A percentile compares a stretch with the other conserved stretches of the same genome.
These are phyloP conservation scores for Pongo pygmaeus DNA, from an alignment of 2,113 vertebrate genomes.

Conservation along the genomic window DNA sequence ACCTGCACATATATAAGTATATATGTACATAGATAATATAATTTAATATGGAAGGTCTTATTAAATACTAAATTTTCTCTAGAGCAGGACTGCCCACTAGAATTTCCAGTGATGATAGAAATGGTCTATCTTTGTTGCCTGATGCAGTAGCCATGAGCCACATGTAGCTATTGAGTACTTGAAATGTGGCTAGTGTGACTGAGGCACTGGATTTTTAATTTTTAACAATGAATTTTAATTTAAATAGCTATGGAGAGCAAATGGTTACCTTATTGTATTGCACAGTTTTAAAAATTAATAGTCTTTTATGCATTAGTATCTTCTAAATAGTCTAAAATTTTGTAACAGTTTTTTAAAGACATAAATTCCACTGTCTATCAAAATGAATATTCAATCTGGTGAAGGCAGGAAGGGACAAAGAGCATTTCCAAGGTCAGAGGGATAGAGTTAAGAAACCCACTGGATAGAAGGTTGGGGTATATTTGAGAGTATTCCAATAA, in stretches of 20 bases:
- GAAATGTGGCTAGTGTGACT: background rate
- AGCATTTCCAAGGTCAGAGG: background rate
- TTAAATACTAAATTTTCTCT: background rate
- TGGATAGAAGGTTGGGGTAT: background rate
- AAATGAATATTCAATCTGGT: background rate
- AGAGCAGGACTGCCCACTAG: background rate
- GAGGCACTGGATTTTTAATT: background rate
- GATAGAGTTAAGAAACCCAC: background rate
- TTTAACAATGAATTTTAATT: background rate
- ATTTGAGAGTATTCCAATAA: background rate
- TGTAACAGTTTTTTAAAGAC: background rate
- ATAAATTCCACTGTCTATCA: background rate
- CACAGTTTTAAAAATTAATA: background rate
- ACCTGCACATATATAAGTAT: background rate
- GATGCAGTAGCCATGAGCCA: background rate
- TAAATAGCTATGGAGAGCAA: background rate
- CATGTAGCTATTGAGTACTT: background rate
- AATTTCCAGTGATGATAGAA: background rate
- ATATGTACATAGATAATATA: background rate
- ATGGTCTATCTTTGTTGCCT: background rate
- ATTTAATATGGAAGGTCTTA: background rate
- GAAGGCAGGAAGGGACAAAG: background rate
- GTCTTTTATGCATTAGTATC: background rate
- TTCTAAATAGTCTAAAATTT: background rate
- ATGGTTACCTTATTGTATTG: background rate